phyloP scores from a whole-genome alignment of 2,888 invertebrate genomes.

The Tromatobia lineatoria region DNA sequence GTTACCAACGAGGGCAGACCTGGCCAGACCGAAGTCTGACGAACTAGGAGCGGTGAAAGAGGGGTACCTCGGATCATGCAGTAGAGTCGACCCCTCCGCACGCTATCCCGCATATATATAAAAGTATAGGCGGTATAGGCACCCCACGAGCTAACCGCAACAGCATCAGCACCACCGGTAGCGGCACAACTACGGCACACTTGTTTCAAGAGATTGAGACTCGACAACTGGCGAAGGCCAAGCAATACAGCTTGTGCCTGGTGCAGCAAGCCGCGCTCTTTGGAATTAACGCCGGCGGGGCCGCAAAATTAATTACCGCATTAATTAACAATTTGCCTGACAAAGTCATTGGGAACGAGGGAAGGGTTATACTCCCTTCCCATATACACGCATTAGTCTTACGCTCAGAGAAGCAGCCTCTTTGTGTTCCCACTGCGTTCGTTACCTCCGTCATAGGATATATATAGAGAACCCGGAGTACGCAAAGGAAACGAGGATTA shows the following conservation, averaged over 20 bases:
- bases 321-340: constrained; percentile 80
- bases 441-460: background rate
- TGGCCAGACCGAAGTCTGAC: constrained; percentile 6
- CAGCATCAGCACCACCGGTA: constrained; percentile 11
- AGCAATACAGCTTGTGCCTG: background rate
- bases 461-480: background rate
- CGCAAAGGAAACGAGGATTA: constrained; percentile 42
- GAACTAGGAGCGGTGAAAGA: constrained; percentile 1
- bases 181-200: constrained; percentile 17
- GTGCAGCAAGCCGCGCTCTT: constrained; percentile 48
- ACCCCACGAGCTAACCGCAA: constrained; percentile 31
- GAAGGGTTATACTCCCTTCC: constrained; percentile 6
- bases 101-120: background rate
- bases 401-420: constrained; percentile 65
- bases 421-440: constrained; percentile 65
- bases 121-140: constrained; percentile 21
- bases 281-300: constrained; percentile 63
- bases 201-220: constrained; percentile 60
- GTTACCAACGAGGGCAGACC: constrained; percentile 30
- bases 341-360: constrained; percentile 74
- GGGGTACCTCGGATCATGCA: constrained; percentile 26
- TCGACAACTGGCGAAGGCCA: constrained; percentile 51
- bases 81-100: background rate
- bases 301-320: constrained; percentile 80
- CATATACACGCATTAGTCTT: constrained; percentile 18